These are phyloP conservation scores for Leptopilina syphax DNA, from an alignment of 2,888 invertebrate genomes.

Conservation along the genomic window DNA sequence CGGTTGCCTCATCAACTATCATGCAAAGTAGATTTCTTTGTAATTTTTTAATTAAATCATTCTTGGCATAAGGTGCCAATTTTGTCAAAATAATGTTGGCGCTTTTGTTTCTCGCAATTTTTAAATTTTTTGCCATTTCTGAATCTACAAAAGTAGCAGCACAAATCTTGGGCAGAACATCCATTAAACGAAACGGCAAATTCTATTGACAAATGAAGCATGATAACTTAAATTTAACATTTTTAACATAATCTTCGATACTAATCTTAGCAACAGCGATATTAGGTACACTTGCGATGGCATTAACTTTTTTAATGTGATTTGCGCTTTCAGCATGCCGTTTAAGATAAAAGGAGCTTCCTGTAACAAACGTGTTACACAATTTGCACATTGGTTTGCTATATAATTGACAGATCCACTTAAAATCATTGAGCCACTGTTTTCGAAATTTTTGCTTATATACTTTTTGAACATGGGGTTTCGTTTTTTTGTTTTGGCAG, in stretches of 20 bases:
- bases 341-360: not conserved
- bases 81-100: constrained; percentile 48
- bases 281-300: not conserved
- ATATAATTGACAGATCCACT: not conserved
- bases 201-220: not conserved
- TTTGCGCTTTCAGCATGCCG: not conserved
- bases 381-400: not conserved
- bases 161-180: not conserved
- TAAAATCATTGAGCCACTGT: not conserved
- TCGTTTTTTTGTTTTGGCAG: not conserved
- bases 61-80: constrained; percentile 46
- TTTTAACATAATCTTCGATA: not conserved
- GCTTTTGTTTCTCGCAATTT: constrained; percentile 49
- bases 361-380: not conserved
- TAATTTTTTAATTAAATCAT: constrained; percentile 45
- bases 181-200: not conserved
- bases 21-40: constrained; percentile 51
- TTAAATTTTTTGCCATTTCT: constrained; percentile 53
- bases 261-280: not conserved
- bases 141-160: constrained; percentile 46
- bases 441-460: not conserved
- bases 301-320: not conserved
- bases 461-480: not conserved
- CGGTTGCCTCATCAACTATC: constrained; percentile 62
- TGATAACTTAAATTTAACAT: not conserved